Evolutionary conservation across 1,140 invertebrate species (phyloP), one percentile per base, ranked within the genome.

Genomic region (Drosophila sturtevanti): DNA sequence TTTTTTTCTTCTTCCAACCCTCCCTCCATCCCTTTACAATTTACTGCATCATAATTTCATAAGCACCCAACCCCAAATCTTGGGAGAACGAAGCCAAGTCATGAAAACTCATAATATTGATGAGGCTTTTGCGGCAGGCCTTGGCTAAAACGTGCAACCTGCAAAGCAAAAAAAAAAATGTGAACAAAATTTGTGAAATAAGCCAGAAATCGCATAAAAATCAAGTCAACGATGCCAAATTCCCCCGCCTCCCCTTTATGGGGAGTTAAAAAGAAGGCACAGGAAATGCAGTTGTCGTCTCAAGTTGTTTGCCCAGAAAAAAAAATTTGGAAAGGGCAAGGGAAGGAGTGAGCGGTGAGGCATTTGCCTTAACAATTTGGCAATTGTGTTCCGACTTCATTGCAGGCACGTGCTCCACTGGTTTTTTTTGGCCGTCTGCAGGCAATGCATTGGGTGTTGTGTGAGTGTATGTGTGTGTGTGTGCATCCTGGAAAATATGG

Each of bases 151-250:
- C 75, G 75, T 78, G 75, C 22, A 18, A 24, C 52, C 54, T 34
- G 41, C 41, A 48, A 48, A n/a, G n/a, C n/a, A n/a, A n/a, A n/a
- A n/a, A n/a, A n/a, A n/a, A n/a, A n/a, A 48, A 48, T 48, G 41
- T 52, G 44, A 34, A 37, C 48, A 44, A 65, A 86, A 87, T 79
- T 72, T 79, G 79, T 82, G 76, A 81, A 86, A 86, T 86, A 89
- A 82, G 79, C 79, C 76, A 70, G 68, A 89, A 86, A 86, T 89
- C 70, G 84, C 76, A 86, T 78, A 73, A 89, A 86, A 86, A 86
- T 86, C 82, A 82, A 79, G 73, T 72, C 68, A 76, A 76, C 58
- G 41, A 24, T 59, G 55, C 44, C 41, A 70, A 58, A 22, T 9
- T 31, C 27, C n/a, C n/a, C n/a, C n/a, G n/a, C n/a, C n/a, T n/a